Base-by-base conservation (phyloP, 1,140 invertebrate species). In the Capitella teleta region DNA sequence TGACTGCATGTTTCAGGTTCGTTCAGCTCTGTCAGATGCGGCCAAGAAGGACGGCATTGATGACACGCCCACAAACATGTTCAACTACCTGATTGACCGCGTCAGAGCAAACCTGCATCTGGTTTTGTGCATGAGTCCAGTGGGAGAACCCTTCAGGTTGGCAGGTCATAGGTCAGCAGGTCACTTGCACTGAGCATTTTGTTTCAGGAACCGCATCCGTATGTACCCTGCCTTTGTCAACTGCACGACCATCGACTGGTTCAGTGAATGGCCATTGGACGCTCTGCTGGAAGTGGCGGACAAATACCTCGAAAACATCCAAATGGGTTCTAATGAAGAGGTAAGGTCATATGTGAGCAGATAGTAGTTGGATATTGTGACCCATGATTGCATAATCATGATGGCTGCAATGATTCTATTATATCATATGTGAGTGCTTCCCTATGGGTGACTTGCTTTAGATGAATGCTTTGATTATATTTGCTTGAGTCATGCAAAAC, bases 191-290 rank as follows among this genome's bases (percentile, higher is more conserved):
- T 37, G 8, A 18, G 36, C 2, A 18, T 37, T 37, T 46, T 72
- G 75, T 55, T 83, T 79, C 64, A 81, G 85, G 62, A 83, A 82
- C 60, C 79, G 83, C 53, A 79, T 89, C 55, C 78, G 86, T 36
- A 85, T 87, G 71, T 90, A 87, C 72, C 86, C 87, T 24, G 81
- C 84, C 5, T 69, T 91, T 54, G 81, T 90, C 36, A 89, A 87
- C 72, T 82, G 81, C 57, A 86, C 85, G 3, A 89, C 86, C 4
- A 87, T 88, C 26, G 85, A 90, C 72, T 91, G 86, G 85, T 88
- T 88, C 63, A 75, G 80, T 60, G 82, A 87, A 61, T 92, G 87
- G 86, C 85, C 86, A 0, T 76, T 79, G 48, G 83, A 87, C 64
- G 86, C 87, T n/a, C 72, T 91, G 16, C 71, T 89, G 10, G 86